phyloP scores from a whole-genome alignment of 2,888 invertebrate species.

The Phytoseiulus persimilis region DNA sequence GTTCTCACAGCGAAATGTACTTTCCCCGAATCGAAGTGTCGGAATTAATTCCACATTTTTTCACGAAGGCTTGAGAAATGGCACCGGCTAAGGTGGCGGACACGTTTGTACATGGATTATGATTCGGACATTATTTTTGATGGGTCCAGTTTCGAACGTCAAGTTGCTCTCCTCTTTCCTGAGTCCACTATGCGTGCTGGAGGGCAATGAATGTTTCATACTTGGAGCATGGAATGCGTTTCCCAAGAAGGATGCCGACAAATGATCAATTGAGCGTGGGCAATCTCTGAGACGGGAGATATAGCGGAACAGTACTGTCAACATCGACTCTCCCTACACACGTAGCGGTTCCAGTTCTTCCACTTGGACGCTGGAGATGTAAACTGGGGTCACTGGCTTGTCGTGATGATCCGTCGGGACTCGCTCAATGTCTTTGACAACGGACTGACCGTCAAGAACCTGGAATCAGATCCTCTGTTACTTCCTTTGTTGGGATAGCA shows the following conservation, averaged over 20 bases:
- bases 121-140: background rate
- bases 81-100: background rate
- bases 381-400: conserved; percentile 61
- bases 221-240: background rate
- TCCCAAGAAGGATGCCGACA: background rate
- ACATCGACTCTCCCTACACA: background rate
- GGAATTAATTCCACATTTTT: background rate
- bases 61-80: background rate
- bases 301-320: background rate
- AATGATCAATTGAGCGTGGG: background rate
- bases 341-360: conserved; percentile 14
- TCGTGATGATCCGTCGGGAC: conserved; percentile 68
- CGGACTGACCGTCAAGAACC: conserved; percentile 68
- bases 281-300: background rate
- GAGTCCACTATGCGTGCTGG: background rate
- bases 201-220: background rate
- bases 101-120: background rate
- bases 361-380: conserved; percentile 54
- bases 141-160: background rate
- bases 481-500: background rate
- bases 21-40: too few relatives aligned
- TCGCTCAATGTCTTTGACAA: conserved; percentile 72
- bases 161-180: background rate
- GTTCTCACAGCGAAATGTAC: too few relatives aligned
- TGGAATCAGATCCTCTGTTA: background rate